Percentiles rank a stretch among this genome's conserved stretches.
Conservation (phyloP, 2,888 invertebrate species). For the Cistogaster globosa region DNA sequence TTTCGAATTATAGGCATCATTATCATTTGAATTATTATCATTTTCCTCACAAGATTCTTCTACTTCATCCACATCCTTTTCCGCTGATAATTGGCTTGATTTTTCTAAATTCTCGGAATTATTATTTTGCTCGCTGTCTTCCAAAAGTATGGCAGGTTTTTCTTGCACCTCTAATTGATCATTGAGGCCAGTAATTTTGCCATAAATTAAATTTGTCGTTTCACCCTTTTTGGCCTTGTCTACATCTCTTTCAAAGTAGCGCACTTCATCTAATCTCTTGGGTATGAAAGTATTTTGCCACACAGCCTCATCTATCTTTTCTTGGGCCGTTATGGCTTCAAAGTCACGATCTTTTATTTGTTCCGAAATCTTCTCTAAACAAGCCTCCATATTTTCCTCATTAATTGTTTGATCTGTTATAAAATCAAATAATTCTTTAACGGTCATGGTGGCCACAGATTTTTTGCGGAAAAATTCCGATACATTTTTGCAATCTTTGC, state of each 20-base stretch:
- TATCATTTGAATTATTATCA: slow-evolving; percentile 60
- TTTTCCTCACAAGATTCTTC: slow-evolving; percentile 71
- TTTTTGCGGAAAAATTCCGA: slow-evolving; percentile 94
- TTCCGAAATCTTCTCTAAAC: slow-evolving; percentile 89
- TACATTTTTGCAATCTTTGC: slow-evolving; percentile 97
- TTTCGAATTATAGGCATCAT: slow-evolving; percentile 82
- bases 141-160: slow-evolving; percentile 85
- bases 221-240: slow-evolving; percentile 90
- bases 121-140: slow-evolving; percentile 71
- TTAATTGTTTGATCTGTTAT: slow-evolving; percentile 95
- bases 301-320: slow-evolving; percentile 94
- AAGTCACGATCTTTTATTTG: slow-evolving; percentile 86
- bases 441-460: slow-evolving; percentile 94
- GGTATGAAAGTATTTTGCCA: slow-evolving; percentile 98
- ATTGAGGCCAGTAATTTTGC: slow-evolving; percentile 93
- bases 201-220: slow-evolving; percentile 90
- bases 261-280: slow-evolving; percentile 93
- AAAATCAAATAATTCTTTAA: slow-evolving; percentile 97
- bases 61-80: background rate
- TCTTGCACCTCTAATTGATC: slow-evolving; percentile 90
- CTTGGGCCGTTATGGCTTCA: slow-evolving; percentile 88
- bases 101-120: background rate
- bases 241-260: slow-evolving; percentile 92
- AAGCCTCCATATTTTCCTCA: slow-evolving; percentile 90
- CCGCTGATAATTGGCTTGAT: background rate